These are phyloP conservation scores for Trogon surrucura DNA, from an alignment of 2,113 vertebrate genomes.

Conservation along the genomic window DNA sequence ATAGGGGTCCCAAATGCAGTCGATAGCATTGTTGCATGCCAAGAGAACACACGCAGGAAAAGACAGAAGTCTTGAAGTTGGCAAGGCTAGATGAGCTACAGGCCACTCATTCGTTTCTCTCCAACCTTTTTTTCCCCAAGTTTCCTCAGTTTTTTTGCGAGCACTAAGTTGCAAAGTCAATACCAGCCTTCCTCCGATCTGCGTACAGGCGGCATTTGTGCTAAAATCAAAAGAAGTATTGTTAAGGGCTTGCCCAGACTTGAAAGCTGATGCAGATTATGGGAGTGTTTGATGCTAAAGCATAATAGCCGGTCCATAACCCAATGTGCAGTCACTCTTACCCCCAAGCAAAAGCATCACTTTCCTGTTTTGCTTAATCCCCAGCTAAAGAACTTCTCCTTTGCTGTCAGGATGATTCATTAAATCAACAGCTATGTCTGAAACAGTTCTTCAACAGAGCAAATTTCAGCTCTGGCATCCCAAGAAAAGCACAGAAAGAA, in stretches of 20 bases:
- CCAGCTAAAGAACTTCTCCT: background rate
- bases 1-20: background rate
- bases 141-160: background rate
- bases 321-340: background rate
- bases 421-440: conserved; percentile 4
- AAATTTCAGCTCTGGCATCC: background rate
- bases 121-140: background rate
- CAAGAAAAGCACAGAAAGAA: background rate
- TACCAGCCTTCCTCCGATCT: background rate
- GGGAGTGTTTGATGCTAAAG: background rate
- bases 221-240: background rate
- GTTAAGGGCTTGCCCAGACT: conserved; percentile 22
- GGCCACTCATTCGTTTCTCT: background rate
- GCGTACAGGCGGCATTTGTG: background rate
- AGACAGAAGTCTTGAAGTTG: background rate
- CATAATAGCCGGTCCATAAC: rapidly evolving
- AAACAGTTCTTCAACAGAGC: background rate
- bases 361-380: conserved; percentile 35
- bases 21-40: background rate
- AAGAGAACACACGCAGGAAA: background rate
- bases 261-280: background rate
- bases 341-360: conserved; percentile 5
- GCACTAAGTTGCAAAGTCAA: background rate
- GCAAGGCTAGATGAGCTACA: background rate
- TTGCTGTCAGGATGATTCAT: conserved; percentile 39